Conservation (phyloP, 2,797 vertebrate genomes). For the Spinus pinus region DNA sequence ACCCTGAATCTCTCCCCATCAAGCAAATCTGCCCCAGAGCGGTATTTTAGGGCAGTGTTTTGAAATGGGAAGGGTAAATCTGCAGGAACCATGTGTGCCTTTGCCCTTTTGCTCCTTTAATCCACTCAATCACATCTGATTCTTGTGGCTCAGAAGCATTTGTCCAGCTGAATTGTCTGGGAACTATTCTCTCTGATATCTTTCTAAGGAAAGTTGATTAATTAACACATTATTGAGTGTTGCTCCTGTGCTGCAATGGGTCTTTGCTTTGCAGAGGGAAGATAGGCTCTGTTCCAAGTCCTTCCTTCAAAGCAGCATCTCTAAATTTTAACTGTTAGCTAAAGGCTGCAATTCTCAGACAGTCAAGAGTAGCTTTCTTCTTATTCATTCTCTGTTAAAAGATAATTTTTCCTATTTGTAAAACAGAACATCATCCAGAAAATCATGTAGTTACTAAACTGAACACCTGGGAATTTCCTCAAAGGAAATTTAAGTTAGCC, state of each 20-base stretch:
- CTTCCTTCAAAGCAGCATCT: background rate
- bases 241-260: background rate
- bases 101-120: background rate
- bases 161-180: background rate
- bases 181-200: background rate
- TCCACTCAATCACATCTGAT: background rate
- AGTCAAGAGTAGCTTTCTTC: background rate
- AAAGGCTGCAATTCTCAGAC: background rate
- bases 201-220: conserved; percentile 31
- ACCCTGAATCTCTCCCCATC: conserved; percentile 26
- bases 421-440: background rate
- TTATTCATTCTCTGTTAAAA: background rate
- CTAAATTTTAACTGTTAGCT: background rate
- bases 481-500: background rate
- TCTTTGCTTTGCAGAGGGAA: conserved; percentile 10
- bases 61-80: background rate
- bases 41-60: background rate
- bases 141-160: background rate
- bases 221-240: conserved; percentile 13
- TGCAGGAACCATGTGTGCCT: background rate
- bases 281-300: conserved; percentile 33
- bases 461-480: background rate
- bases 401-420: background rate
- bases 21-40: conserved; percentile 2
- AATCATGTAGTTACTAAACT: background rate